These are phyloP conservation scores for Blennius ocellaris DNA, from an alignment of 2,113 vertebrate genomes.

Conservation along the genomic window DNA sequence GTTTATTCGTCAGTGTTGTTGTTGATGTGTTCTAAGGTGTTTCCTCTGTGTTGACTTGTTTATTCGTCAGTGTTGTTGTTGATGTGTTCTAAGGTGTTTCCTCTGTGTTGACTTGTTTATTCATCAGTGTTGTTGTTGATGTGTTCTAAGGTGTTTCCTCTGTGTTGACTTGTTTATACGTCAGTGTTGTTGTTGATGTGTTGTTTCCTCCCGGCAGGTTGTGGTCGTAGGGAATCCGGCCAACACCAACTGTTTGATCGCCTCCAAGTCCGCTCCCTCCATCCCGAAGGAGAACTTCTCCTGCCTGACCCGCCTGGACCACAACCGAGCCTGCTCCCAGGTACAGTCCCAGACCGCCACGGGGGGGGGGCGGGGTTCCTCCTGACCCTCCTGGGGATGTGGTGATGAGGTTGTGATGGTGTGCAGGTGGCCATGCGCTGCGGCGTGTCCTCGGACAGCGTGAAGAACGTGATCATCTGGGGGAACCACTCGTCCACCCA, in stretches of 20 bases:
- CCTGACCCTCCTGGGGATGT: too few relatives aligned
- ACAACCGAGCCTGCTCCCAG: conserved; percentile 96
- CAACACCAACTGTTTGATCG: conserved; percentile 97
- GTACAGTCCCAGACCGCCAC: conserved; percentile 71
- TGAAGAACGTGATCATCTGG: conserved; percentile 99
- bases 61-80: too few relatives aligned
- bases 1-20: too few relatives aligned
- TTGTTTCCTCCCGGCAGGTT: conserved; percentile 81
- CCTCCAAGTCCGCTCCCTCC: conserved; percentile 93
- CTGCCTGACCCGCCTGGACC: conserved; percentile 97
- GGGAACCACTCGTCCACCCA: conserved; percentile 98
- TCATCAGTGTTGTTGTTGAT: too few relatives aligned
- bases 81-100: neutral
- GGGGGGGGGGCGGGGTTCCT: too few relatives aligned
- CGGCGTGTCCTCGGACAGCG: conserved; percentile 86
- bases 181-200: too few relatives aligned
- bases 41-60: neutral
- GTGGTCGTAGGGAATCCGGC: conserved; percentile 97
- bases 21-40: neutral
- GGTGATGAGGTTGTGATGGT: too few relatives aligned
- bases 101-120: neutral
- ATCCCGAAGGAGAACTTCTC: conserved; percentile 99
- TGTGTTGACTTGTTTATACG: too few relatives aligned
- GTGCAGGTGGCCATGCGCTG: conserved; percentile 92
- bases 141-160: too few relatives aligned